Percentiles rank a stretch among this genome's conserved stretches.
Conservation (phyloP, 2,113 vertebrate species). For the Perccottus glenii region DNA sequence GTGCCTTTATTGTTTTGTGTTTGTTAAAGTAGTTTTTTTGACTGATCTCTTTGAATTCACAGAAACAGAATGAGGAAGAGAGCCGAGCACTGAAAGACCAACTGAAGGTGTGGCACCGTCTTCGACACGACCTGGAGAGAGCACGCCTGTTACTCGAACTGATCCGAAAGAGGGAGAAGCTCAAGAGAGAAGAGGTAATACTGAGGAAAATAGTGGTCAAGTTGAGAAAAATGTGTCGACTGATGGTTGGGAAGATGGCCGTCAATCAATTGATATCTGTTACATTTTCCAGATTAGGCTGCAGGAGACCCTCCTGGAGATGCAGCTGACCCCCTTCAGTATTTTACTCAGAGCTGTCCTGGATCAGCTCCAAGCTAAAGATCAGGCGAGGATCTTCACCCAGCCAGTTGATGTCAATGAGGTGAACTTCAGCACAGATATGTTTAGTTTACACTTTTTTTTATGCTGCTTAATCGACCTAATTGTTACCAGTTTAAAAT, state of each 20-base stretch:
- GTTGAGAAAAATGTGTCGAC: not conserved
- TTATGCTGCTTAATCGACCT: too few relatives aligned
- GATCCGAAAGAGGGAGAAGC: conserved; percentile 95
- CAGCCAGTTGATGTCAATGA: conserved; percentile 93
- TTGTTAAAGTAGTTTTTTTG: not conserved
- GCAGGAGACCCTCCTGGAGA: conserved; percentile 91
- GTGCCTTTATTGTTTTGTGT: not conserved
- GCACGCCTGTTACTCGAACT: conserved; percentile 92
- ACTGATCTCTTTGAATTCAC: not conserved
- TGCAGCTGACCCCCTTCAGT: conserved; percentile 92
- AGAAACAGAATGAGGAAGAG: conserved; percentile 93
- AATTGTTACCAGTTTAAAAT: too few relatives aligned
- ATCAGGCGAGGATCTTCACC: conserved; percentile 91
- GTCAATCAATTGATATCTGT: not conserved
- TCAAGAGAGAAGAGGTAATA: conserved; percentile 95
- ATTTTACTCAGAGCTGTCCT: conserved; percentile 88
- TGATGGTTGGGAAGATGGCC: not conserved
- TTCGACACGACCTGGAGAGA: conserved; percentile 94
- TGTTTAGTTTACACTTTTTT: not conserved
- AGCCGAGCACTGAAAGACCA: conserved; percentile 91
- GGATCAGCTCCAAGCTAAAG: conserved; percentile 93
- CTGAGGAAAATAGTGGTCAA: not conserved
- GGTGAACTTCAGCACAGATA: conserved; percentile 70
- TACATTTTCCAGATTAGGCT: conserved; percentile 84
- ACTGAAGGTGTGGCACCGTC: conserved; percentile 94